phyloP scores from a whole-genome alignment of 1,140 invertebrate species.

The Drosophila ambigua region DNA sequence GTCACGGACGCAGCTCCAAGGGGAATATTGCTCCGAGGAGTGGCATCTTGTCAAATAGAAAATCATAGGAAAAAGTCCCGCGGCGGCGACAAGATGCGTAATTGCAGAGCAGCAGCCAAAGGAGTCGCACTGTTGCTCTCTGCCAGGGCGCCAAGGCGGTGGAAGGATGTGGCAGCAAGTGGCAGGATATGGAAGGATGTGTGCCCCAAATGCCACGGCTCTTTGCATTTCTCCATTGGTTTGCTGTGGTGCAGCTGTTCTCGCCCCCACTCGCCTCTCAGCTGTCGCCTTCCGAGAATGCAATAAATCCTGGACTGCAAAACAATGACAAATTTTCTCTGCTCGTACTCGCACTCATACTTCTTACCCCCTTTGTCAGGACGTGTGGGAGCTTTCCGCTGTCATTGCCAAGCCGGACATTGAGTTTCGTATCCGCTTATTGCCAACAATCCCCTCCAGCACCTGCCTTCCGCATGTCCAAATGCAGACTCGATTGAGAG shows the following conservation, averaged over 20 bases:
- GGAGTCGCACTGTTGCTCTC: constrained; percentile 56
- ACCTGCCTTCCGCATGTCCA: constrained; percentile 53
- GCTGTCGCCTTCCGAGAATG: constrained; percentile 43
- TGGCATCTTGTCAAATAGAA: constrained; percentile 79
- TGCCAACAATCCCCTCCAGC: constrained; percentile 25
- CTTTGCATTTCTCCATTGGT: constrained; percentile 30
- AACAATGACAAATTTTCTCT: constrained; percentile 73
- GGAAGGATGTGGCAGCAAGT: constrained; percentile 51
- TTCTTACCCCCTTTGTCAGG: constrained; percentile 25
- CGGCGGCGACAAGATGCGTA: constrained; percentile 77
- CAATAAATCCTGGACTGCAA: constrained; percentile 77
- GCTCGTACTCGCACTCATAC: background rate
- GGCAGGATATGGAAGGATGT: constrained; percentile 55
- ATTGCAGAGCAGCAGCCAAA: constrained; percentile 61
- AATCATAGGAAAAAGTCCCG: constrained; percentile 75
- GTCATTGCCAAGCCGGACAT: constrained; percentile 55
- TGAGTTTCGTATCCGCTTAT: constrained; percentile 71
- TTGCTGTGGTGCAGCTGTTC: constrained; percentile 11
- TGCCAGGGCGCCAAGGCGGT: constrained; percentile 29
- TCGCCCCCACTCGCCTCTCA: too few species aligned
- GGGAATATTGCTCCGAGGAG: constrained; percentile 33
- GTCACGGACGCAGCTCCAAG: constrained; percentile 22
- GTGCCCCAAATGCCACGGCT: constrained; percentile 33
- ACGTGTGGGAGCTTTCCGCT: constrained; percentile 48
- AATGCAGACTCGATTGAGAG: constrained; percentile 42